These are phyloP conservation scores for Blastomussa wellsi DNA, from an alignment of 92 coral and sea anemone genomes.

Conservation along the genomic window DNA sequence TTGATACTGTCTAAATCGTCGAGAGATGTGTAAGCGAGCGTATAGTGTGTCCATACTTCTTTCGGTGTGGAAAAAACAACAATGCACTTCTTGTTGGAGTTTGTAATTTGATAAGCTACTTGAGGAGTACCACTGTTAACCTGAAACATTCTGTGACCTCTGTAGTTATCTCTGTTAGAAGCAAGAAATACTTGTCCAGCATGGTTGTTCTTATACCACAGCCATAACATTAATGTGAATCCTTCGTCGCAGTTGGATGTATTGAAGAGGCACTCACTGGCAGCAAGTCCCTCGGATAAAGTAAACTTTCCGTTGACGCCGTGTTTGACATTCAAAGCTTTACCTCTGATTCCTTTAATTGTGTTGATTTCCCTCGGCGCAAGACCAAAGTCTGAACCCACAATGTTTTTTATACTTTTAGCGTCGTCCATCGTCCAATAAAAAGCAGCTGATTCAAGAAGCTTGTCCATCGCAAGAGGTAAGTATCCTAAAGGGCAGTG, in stretches of 20 bases:
- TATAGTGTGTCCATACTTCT: slow-evolving; percentile 38
- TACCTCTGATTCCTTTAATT: slow-evolving; percentile 18
- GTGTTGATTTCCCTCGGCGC: background rate
- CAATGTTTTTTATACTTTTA: slow-evolving; percentile 5
- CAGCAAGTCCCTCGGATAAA: slow-evolving; percentile 2
- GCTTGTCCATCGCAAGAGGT: slow-evolving; percentile 27
- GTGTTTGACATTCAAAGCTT: slow-evolving; percentile 7
- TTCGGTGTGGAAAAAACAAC: slow-evolving; percentile 15
- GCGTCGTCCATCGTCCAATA: slow-evolving; percentile 64
- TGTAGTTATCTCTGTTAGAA: background rate
- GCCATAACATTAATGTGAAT: slow-evolving; percentile 32
- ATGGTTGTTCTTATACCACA: slow-evolving; percentile 25
- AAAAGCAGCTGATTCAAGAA: slow-evolving; percentile 29
- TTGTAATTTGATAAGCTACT: slow-evolving; percentile 25
- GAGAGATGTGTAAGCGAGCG: slow-evolving; percentile 6
- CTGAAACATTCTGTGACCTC: slow-evolving; percentile 26
- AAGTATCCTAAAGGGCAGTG: background rate
- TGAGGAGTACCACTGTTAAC: background rate
- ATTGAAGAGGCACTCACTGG: slow-evolving; percentile 15
- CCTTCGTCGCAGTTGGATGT: slow-evolving; percentile 28
- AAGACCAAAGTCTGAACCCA: slow-evolving; percentile 18
- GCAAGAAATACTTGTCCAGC: slow-evolving; percentile 19
- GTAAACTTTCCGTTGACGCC: slow-evolving; percentile 23
- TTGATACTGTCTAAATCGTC: background rate
- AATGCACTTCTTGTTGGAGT: slow-evolving; percentile 1